Evolutionary conservation across 2,888 invertebrate species (phyloP).

Genomic region (Nysson spinosus): DNA sequence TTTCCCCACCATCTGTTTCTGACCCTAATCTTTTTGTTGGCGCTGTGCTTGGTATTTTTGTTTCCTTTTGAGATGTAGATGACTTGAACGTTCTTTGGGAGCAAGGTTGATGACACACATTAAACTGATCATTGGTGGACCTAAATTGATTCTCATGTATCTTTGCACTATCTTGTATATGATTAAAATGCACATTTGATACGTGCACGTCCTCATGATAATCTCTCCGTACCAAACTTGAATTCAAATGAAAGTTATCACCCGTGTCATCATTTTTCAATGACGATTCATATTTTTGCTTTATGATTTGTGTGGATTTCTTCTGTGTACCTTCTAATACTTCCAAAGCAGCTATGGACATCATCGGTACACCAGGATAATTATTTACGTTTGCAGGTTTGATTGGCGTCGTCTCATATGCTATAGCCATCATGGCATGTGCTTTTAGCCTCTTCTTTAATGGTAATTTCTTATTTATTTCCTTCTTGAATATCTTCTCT

Average conservation of each 20-base stretch:
- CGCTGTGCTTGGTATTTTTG: constrained; percentile 18
- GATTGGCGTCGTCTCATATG: constrained; percentile 54
- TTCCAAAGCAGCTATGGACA: constrained; percentile 69
- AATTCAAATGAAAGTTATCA: constrained; percentile 32
- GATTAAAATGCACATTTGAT: constrained; percentile 44
- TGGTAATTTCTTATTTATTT: constrained; percentile 67
- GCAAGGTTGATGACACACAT: constrained; percentile 42
- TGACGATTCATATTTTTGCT: constrained; percentile 36
- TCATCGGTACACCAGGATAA: constrained; percentile 65
- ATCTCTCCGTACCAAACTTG: constrained; percentile 58
- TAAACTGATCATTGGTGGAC: constrained; percentile 35
- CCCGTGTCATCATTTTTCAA: constrained; percentile 22
- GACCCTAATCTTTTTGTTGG: constrained; percentile 45
- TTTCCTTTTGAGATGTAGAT: constrained; percentile 45
- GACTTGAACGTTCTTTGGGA: constrained; percentile 51
- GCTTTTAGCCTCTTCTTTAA: constrained; percentile 72
- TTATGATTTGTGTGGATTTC: constrained; percentile 34
- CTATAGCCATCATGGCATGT: constrained; percentile 60
- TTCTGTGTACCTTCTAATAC: constrained; percentile 37
- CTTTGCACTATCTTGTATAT: constrained; percentile 41
- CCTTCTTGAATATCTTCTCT: constrained; percentile 55
- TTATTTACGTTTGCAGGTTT: constrained; percentile 57
- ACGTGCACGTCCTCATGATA: constrained; percentile 56
- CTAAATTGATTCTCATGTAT: constrained; percentile 48
- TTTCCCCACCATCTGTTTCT: constrained; percentile 39